Evolutionary conservation across 1,140 invertebrate species (phyloP).

Genomic region (Zaprionus lachaisei): DNA sequence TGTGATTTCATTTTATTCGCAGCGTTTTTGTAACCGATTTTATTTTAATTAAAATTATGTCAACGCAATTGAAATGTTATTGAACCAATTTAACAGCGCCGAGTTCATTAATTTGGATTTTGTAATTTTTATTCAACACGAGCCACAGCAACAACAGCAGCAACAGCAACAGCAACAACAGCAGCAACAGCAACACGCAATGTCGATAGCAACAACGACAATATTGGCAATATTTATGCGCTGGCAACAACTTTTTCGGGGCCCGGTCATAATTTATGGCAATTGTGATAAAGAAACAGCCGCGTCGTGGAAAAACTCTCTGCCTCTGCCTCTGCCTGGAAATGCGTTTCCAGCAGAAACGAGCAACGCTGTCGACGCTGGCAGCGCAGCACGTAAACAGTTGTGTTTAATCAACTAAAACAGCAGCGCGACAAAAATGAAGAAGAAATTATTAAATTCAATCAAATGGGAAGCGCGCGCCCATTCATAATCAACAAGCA

Average conservation of each 20-base stretch:
- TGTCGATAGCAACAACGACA: conserved; percentile 18
- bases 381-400: conserved; percentile 53
- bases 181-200: conserved; percentile 18
- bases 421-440: conserved; percentile 25
- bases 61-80: conserved; percentile 81
- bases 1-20: conserved; percentile 7
- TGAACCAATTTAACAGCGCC: conserved; percentile 67
- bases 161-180: conserved; percentile 23
- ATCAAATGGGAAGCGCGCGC: conserved; percentile 24
- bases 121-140: conserved; percentile 70
- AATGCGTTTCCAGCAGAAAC: conserved; percentile 60
- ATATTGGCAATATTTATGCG: conserved; percentile 43
- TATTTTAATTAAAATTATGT: conserved; percentile 82
- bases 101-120: conserved; percentile 79
- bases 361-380: background rate
- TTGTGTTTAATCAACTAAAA: conserved; percentile 77
- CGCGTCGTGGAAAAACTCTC: conserved; percentile 23
- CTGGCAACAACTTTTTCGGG: conserved; percentile 25
- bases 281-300: conserved; percentile 60
- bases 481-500: conserved; percentile 33
- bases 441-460: conserved; percentile 36
- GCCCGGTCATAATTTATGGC: conserved; percentile 60
- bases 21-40: conserved; percentile 54
- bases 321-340: conserved; percentile 4
- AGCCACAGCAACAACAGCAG: conserved; percentile 17